Base-by-base conservation (phyloP, 2,113 vertebrate species). In the Turdus rufiventris region DNA sequence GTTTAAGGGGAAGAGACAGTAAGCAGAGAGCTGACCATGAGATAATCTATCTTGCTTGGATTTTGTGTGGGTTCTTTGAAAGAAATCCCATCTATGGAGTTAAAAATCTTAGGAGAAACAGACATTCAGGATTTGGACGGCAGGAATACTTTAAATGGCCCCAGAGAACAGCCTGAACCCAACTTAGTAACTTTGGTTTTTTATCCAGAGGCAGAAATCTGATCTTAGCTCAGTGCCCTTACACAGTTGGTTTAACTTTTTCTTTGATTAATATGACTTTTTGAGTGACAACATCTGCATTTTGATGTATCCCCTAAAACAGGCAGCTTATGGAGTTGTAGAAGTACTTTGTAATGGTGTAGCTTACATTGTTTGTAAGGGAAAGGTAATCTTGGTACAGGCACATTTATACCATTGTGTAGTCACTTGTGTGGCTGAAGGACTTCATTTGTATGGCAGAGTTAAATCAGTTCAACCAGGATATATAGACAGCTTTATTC, bases 281-380 rank as follows among this genome's bases (percentile, higher is more conserved):
- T 83, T 76, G n/a, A 57, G 13, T 2, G 0, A 66, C 6, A 54
- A 11, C 5, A 5, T 14, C 16, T 38, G 16, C 10, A 67, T 74
- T 82, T 70, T 47, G 19, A 33, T 67, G 13, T 5, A 74, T 1
- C 0, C 19, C 3, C 10, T 54, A 8, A n/a, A 66, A 34, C 0
- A 45, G 18, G 5, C 8, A 81, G 57, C 3, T 56, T 71, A 34
- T 8, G 10, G 29, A 51, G 8, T 14, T 75, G 33, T 10, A 40
- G 31, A 60, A 66, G 9, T 18, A 45, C 4, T 66, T 67, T 71
- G 3, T 11, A 40, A 6, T 12, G 4, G 6, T 56, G 10, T 18
- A 33, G 31, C 31, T 81, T 57, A 48, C 9, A 12, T 21, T 38
- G 16, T 38, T 58, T 50, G 4, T 36, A 54, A 43, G 8, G 51